These are phyloP conservation scores for Poecile montanus DNA, from an alignment of 2,797 vertebrate species.

Conservation along the genomic window DNA sequence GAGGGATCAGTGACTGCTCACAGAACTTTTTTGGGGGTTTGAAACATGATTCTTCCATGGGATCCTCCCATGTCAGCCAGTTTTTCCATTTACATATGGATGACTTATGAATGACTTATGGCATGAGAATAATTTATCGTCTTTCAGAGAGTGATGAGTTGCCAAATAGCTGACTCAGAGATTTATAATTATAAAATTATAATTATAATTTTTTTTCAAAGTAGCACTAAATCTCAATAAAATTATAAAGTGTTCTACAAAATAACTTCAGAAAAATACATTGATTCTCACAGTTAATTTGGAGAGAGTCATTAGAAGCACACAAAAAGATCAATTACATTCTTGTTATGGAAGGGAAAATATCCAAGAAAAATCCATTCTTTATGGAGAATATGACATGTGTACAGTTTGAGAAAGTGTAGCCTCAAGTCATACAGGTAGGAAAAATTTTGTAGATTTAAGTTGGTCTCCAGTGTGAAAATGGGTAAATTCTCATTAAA, in stretches of 20 bases:
- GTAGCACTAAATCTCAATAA: not conserved
- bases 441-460: not conserved
- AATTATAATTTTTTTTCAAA: constrained; percentile 9
- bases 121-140: not conserved
- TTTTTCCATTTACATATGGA: not conserved
- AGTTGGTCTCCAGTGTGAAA: not conserved
- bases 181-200: not conserved
- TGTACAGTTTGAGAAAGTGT: not conserved
- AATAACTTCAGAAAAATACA: not conserved
- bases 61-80: not conserved
- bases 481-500: not conserved
- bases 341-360: not conserved
- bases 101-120: not conserved
- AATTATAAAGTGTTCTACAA: not conserved
- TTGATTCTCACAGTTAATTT: not conserved
- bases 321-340: constrained; percentile 10
- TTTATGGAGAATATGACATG: not conserved
- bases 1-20: not conserved
- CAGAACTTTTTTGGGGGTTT: not conserved
- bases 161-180: not conserved
- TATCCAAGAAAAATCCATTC: not conserved
- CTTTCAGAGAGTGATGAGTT: not conserved
- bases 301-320: constrained; percentile 10
- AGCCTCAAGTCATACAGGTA: not conserved
- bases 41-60: not conserved